Evolutionary conservation across 2,797 vertebrate species (phyloP), one percentile per base, ranked within the genome.

Genomic region (Sebastes variabilis): DNA sequence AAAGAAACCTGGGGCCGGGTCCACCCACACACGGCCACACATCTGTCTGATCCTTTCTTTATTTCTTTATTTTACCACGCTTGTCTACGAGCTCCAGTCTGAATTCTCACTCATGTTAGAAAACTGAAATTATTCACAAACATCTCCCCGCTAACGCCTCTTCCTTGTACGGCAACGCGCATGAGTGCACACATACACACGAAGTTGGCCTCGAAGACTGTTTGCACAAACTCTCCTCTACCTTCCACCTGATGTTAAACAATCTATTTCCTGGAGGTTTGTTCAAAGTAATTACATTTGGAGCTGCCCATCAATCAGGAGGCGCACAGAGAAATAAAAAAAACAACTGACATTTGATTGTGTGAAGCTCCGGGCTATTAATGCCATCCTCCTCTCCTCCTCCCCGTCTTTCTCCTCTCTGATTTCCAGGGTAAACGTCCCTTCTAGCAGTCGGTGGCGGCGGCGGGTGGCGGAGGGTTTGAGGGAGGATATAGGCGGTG

Each of bases 401-500:
- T 62, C 55, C 46, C 52, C 12, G 46, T 29, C 66, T 69, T 66
- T 34, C 62, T 54, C 68, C 80, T 81, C 75, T 79, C 59, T 77
- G 80, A 89, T 88, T 93, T 89, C 71, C 83, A 90, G 90, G 79
- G 82, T 89, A 92, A 94, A 92, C 8, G 79, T 88, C 85, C 82
- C 87, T 89, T 66, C 86, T 56, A 86, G 91, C 87, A 85, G 71
- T 84, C 14, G 0, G 13, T 5, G 38, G 38, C 77, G 42, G 89
- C 0, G 6, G 58, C 1, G 62, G 79, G 68, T 34, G 79, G 75
- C 38, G 49, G 24, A n/a, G 55, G 83, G 66, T 74, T 38, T 77
- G 80, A 55, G 73, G 80, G 64, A 68, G 75, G 84, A 83, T 84
- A 88, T 42, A 58, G 56, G 75, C 61, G 68, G 83, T 82, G 87